These are phyloP conservation scores for Neuroscelio doddi DNA, from an alignment of 2,888 invertebrate species.

Conservation along the genomic window DNA sequence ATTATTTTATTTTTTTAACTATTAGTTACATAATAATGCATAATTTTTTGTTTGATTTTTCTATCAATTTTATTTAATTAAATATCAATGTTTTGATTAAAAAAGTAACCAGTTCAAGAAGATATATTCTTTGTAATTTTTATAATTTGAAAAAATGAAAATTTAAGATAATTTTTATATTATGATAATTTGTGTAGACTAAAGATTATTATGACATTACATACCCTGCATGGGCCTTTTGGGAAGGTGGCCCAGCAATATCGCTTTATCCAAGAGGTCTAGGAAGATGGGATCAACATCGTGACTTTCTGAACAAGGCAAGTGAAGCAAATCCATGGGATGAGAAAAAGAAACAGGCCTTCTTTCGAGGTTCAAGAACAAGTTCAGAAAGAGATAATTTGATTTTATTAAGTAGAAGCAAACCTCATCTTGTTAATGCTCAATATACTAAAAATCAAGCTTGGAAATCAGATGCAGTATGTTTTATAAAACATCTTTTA, in stretches of 20 bases:
- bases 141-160: background rate
- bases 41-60: no score
- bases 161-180: slow-evolving; percentile 7
- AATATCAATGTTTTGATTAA: no score
- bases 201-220: slow-evolving; percentile 89
- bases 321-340: slow-evolving; percentile 83
- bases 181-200: slow-evolving; percentile 72
- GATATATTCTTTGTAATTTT: no score
- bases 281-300: slow-evolving; percentile 93
- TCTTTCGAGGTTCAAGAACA: slow-evolving; percentile 96
- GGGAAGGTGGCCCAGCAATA: slow-evolving; percentile 98
- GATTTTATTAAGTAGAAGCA: slow-evolving; percentile 83
- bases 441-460: slow-evolving; percentile 98
- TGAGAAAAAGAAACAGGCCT: slow-evolving; percentile 80
- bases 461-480: slow-evolving; percentile 92
- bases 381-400: slow-evolving; percentile 92
- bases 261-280: slow-evolving; percentile 93
- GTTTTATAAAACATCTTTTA: slow-evolving; percentile 20
- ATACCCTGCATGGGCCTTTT: slow-evolving; percentile 98
- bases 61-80: slow-evolving; percentile 3
- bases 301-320: slow-evolving; percentile 80
- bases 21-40: no score
- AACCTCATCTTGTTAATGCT: slow-evolving; percentile 88
- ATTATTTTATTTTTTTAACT: no score
- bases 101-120: no score